These are phyloP conservation scores for Pelmatolapia mariae DNA, from an alignment of 2,113 vertebrate genomes.

Conservation along the genomic window DNA sequence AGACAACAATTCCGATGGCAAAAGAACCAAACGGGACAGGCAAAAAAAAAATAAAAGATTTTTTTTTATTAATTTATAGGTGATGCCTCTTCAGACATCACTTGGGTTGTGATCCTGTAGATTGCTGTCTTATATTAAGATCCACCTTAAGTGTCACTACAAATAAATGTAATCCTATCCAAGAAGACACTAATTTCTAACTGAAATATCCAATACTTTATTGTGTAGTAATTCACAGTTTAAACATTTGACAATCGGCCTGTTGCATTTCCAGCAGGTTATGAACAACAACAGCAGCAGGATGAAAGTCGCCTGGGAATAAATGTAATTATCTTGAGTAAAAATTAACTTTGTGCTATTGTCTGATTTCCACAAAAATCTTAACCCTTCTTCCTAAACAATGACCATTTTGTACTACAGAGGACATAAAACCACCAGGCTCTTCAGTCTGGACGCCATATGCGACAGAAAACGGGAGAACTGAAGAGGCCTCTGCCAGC, in stretches of 20 bases:
- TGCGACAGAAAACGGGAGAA: slow-evolving; percentile 30
- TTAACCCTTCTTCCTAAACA: neutral
- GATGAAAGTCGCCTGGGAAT: neutral
- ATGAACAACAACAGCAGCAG: neutral
- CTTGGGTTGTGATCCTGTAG: neutral
- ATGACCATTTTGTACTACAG: neutral
- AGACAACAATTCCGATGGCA: neutral
- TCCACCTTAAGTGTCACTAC: neutral
- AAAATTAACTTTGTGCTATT: neutral
- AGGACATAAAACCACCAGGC: neutral
- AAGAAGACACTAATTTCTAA: neutral
- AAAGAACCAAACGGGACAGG: neutral
- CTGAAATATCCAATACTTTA: neutral
- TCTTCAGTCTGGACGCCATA: slow-evolving; percentile 44
- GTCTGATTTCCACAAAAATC: neutral
- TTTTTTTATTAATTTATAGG: neutral
- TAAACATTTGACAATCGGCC: neutral
- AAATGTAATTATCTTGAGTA: neutral
- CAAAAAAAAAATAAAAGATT: too few species aligned
- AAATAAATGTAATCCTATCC: neutral
- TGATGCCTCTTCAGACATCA: neutral
- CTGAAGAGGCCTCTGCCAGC: slow-evolving; percentile 34
- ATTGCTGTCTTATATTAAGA: neutral
- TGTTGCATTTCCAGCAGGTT: neutral
- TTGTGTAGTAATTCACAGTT: too few species aligned